Percentiles rank a stretch among this genome's conserved stretches.
Conservation (phyloP, 2,888 invertebrate species). For the Nebria salina region DNA sequence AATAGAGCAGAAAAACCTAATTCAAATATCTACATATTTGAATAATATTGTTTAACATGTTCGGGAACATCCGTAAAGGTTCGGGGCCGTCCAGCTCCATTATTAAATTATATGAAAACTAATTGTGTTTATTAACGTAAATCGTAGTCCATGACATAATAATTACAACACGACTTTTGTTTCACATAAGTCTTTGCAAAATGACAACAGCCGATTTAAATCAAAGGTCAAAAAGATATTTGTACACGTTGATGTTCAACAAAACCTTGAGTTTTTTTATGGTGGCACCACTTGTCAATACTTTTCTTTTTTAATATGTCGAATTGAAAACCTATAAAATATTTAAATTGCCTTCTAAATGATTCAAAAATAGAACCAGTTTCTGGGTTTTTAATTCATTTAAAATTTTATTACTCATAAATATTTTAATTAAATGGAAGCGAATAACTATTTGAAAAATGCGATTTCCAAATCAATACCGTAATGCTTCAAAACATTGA, state of each 20-base stretch:
- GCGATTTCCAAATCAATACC: not conserved
- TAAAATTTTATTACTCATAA: not conserved
- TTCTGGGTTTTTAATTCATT: not conserved
- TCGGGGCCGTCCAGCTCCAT: not conserved
- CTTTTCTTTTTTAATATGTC: not conserved
- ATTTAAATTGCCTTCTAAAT: not conserved
- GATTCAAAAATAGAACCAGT: not conserved
- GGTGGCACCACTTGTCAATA: not conserved
- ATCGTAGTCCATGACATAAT: slow-evolving; percentile 43
- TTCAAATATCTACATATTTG: not conserved
- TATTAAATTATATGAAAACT: slow-evolving; percentile 43
- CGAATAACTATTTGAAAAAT: not conserved
- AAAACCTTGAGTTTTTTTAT: not conserved
- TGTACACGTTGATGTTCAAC: not conserved
- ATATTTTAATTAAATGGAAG: not conserved
- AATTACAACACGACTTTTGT: slow-evolving; percentile 34
- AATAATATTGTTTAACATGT: not conserved
- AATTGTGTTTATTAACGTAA: slow-evolving; percentile 46
- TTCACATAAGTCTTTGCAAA: slow-evolving; percentile 39
- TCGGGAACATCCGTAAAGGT: not conserved
- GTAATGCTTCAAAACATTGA: not conserved
- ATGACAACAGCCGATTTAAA: slow-evolving; percentile 31
- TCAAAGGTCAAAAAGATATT: slow-evolving; percentile 8
- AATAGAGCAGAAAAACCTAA: not conserved
- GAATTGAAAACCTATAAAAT: not conserved